Base-by-base conservation (phyloP, 2,113 vertebrate genomes). In the Pachyramphus minor region DNA sequence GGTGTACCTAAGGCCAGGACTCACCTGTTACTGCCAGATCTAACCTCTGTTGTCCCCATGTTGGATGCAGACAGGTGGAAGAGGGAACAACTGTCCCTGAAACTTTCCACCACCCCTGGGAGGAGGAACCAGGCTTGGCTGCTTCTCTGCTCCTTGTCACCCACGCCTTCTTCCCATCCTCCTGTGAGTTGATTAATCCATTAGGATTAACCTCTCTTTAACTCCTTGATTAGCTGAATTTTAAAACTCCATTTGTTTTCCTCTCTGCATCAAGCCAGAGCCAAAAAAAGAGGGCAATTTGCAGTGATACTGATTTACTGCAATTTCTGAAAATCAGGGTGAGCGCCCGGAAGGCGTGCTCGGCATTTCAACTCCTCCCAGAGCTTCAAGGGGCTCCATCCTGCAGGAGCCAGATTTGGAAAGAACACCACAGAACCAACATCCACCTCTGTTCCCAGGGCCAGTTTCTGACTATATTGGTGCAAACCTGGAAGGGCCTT, bases 221-320 rank as follows among this genome's bases (percentile, higher is more conserved):
- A 97, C 97, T 97, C 94, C 95, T 96, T 98, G 98, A 98, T 98
- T 98, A 98, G 97, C 94, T 97, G 95, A 96, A 97, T 97, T 98
- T 98, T 96, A 96, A 97, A 97, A 97, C 91, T 93, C 93, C 96
- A 75, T 97, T 98, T 98, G 97, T 98, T 98, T 97, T 97, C 93
- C 93, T 89, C 86, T 91, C 94, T 71, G 91, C 97, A 98, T 98
- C 98, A 98, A 97, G 97, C 53, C 64, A 50, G 94, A 93, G 84
- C 92, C 82, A 93, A 97, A 96, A 93, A 97, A 96, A 96, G 67
- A 93, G 96, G 60, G 89, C 95, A 95, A 98, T 98, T 97, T 98
- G 95, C 96, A 95, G 95, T 35, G 22, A 78, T 78, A 76, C 95
- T 97, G 96, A 98, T 97, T 97, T 96, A 92, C 94, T 95, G 97